Evolutionary conservation across 2,113 vertebrate genomes (phyloP).

Genomic region (Chloroceryle aenea): DNA sequence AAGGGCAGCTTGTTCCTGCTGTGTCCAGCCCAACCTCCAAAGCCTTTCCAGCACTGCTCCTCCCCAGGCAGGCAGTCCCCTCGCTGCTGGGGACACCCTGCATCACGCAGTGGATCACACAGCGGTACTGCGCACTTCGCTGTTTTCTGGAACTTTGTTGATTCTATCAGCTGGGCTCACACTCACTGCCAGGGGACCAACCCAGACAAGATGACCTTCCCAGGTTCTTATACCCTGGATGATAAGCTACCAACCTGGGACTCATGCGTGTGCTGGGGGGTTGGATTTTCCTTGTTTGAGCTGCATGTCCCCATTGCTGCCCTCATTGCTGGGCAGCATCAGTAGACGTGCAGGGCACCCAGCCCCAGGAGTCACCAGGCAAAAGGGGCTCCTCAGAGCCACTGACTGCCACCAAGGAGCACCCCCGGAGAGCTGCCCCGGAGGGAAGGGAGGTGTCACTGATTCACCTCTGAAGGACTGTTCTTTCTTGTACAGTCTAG

Average conservation of each 20-base stretch:
- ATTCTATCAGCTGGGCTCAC: not conserved
- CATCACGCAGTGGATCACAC: accelerated
- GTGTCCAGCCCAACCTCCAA: not conserved
- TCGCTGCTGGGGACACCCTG: not conserved
- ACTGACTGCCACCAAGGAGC: not conserved
- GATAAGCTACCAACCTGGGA: not conserved
- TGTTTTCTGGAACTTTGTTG: not conserved
- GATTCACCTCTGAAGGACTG: no score
- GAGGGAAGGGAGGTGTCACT: not conserved
- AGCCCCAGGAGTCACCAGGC: not conserved
- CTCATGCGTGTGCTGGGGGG: no score
- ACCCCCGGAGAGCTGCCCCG: not conserved
- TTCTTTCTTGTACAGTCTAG: not conserved
- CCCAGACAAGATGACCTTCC: not conserved
- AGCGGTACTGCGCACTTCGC: accelerated
- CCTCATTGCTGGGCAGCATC: not conserved
- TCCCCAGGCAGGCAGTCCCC: not conserved
- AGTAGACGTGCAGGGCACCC: not conserved
- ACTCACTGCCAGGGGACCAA: not conserved
- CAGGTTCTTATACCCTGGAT: not conserved
- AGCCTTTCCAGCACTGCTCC: not conserved
- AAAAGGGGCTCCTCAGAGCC: not conserved
- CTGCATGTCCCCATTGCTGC: not conserved
- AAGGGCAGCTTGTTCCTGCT: accelerated
- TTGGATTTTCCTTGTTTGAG: not conserved